Percentiles rank a stretch among this genome's conserved stretches.
Conservation (phyloP, 2,113 vertebrate genomes). For the Calypte anna region DNA sequence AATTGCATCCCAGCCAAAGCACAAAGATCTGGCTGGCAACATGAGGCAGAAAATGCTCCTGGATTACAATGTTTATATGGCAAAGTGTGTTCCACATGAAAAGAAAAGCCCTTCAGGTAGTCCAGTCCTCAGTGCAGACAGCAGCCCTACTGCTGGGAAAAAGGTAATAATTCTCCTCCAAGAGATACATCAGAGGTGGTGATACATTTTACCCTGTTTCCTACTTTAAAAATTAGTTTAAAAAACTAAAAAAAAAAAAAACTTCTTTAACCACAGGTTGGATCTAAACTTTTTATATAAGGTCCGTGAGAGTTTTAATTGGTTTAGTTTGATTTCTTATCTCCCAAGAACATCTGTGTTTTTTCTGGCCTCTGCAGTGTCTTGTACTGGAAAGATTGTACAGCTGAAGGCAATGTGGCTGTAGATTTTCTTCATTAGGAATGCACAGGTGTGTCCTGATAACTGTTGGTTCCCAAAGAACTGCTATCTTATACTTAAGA, state of each 20-base stretch:
- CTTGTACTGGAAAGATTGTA: background rate
- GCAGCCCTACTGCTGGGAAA: constrained; percentile 88
- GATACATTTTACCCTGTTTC: background rate
- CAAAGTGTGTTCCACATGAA: constrained; percentile 86
- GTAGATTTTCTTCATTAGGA: background rate
- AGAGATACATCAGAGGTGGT: background rate
- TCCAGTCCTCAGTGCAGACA: constrained; percentile 85
- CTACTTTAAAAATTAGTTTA: background rate
- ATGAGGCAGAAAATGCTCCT: constrained; percentile 88
- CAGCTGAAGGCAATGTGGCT: background rate
- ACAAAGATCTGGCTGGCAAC: constrained; percentile 80
- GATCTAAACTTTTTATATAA: background rate
- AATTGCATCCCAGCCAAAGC: constrained; percentile 79
- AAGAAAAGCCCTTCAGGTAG: constrained; percentile 82
- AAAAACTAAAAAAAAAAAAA: background rate
- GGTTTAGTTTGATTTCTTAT: background rate
- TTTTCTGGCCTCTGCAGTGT: background rate
- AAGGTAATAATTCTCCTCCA: constrained; percentile 80
- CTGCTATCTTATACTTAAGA: background rate
- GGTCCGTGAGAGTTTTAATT: background rate
- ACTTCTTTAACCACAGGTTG: background rate
- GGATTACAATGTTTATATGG: constrained; percentile 95
- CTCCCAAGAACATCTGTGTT: background rate
- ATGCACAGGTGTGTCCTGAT: background rate
- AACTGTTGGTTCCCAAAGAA: background rate